These are phyloP conservation scores for Otocyon megalotis DNA, from an alignment of 2,113 vertebrate genomes.

Conservation along the genomic window DNA sequence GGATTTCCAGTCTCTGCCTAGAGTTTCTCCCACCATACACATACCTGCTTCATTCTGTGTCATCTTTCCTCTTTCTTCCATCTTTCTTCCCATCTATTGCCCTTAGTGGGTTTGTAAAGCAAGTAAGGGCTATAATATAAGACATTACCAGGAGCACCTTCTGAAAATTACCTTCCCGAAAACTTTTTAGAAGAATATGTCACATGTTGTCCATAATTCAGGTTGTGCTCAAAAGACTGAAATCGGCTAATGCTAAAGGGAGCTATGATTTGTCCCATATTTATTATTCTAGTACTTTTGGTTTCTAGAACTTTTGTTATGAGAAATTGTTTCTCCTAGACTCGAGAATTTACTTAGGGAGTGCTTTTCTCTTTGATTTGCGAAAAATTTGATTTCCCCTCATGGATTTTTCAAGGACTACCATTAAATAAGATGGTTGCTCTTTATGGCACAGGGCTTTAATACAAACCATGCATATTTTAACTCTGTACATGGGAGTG, in stretches of 20 bases:
- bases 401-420: background rate
- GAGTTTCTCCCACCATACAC: fast-evolving
- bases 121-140: background rate
- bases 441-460: background rate
- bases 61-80: background rate
- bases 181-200: background rate
- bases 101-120: background rate
- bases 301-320: background rate
- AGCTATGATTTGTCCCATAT: background rate
- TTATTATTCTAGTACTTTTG: background rate
- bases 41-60: background rate
- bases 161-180: background rate
- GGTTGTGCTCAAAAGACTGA: background rate
- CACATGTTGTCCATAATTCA: background rate
- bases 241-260: background rate
- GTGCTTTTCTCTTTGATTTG: constrained; percentile 44
- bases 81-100: background rate
- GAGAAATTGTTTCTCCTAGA: background rate
- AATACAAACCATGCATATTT: background rate
- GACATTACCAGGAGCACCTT: background rate
- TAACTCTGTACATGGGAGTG: background rate
- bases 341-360: background rate
- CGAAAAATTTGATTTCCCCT: background rate
- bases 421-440: fast-evolving
- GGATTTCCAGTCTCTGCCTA: background rate